These are phyloP conservation scores for Tyto alba DNA, from an alignment of 2,113 vertebrate species.

Conservation along the genomic window DNA sequence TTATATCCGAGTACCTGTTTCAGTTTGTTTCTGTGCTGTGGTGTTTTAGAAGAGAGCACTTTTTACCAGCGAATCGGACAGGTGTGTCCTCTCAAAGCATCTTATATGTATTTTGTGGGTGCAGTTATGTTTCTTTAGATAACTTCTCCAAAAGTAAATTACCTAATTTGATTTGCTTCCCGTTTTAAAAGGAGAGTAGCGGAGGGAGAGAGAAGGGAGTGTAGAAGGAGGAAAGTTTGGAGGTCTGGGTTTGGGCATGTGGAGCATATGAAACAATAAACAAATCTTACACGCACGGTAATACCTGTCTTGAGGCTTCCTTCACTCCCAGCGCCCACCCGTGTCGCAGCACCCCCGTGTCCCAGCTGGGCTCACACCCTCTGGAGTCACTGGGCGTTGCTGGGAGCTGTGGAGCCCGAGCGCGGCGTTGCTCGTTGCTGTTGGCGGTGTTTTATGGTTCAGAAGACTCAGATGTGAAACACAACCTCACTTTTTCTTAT, in stretches of 20 bases:
- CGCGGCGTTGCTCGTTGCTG: background rate
- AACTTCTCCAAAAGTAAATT: background rate
- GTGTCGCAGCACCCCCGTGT: accelerated
- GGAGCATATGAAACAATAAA: accelerated
- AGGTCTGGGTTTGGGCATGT: background rate
- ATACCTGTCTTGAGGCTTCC: background rate
- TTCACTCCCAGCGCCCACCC: background rate
- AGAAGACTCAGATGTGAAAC: background rate
- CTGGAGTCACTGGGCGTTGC: accelerated
- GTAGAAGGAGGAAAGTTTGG: background rate
- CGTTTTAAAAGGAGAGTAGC: background rate
- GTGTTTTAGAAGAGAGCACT: background rate
- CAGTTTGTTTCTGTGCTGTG: background rate
- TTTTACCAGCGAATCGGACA: background rate
- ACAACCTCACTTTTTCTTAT: background rate
- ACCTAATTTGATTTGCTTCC: background rate
- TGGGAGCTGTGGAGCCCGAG: background rate
- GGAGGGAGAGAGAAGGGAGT: background rate
- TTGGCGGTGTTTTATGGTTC: background rate
- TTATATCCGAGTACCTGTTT: background rate
- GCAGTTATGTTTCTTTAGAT: background rate
- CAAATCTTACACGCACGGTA: accelerated
- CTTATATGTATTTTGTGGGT: background rate
- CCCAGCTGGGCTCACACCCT: background rate
- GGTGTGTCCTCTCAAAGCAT: background rate